Conservation (phyloP, 2,888 invertebrate genomes). For the Cantharis rustica region DNA sequence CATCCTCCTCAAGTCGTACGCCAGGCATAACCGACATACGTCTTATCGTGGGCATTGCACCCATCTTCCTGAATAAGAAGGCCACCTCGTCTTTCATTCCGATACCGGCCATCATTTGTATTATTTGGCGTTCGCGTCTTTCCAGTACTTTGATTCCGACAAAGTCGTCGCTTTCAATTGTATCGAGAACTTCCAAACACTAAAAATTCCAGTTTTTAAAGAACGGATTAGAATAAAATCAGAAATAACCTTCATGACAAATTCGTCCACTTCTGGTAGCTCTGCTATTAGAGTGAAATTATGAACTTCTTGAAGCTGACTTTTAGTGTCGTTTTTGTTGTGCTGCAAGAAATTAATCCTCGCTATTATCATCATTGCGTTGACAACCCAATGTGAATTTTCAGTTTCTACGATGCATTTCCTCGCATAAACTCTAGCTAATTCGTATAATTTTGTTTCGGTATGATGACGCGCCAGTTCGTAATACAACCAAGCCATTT, state of each 20-base stretch:
- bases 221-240: too few species aligned
- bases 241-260: neutral
- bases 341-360: conserved; percentile 55
- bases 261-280: neutral
- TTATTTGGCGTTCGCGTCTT: conserved; percentile 54
- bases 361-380: conserved; percentile 54
- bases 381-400: conserved; percentile 54
- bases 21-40: conserved; percentile 60
- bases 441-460: conserved; percentile 53
- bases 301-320: conserved; percentile 44
- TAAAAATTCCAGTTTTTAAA: conserved; percentile 25
- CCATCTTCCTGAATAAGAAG: conserved; percentile 56
- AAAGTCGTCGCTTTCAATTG: conserved; percentile 52
- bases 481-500: conserved; percentile 58
- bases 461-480: conserved; percentile 55
- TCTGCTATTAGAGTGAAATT: conserved; percentile 43
- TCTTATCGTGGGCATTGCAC: conserved; percentile 54
- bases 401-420: conserved; percentile 51
- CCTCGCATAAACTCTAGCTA: conserved; percentile 53
- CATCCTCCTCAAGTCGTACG: conserved; percentile 35
- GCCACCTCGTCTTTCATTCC: conserved; percentile 55
- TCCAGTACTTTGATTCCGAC: conserved; percentile 50
- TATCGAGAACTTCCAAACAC: conserved; percentile 50
- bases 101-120: conserved; percentile 52
- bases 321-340: conserved; percentile 58